phyloP scores from a whole-genome alignment of 2,113 vertebrate species.

The Todiramphus saurophagus region DNA sequence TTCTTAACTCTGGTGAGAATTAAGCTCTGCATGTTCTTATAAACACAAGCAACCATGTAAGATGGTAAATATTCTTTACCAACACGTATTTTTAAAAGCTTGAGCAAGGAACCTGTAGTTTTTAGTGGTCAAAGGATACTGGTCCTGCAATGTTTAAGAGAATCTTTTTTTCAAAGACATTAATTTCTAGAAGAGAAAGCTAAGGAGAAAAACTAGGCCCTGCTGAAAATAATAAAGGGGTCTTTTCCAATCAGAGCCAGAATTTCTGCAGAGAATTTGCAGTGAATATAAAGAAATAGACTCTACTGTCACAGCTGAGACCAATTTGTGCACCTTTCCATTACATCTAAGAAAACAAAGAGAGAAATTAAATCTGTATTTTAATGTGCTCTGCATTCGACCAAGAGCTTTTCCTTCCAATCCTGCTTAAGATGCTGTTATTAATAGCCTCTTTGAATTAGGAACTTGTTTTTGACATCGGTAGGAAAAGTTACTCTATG shows the following conservation, averaged over 20 bases:
- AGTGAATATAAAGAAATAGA: not conserved
- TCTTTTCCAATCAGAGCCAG: not conserved
- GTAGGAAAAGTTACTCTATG: not conserved
- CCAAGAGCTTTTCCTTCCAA: not conserved
- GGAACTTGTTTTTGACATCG: conserved; percentile 17
- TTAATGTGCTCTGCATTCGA: conserved; percentile 1
- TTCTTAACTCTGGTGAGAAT: not conserved
- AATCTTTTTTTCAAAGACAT: not conserved
- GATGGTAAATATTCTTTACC: not conserved
- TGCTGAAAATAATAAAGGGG: not conserved
- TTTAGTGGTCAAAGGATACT: not conserved
- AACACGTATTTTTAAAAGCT: not conserved
- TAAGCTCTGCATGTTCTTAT: not conserved
- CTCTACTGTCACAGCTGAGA: not conserved
- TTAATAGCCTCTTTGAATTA: conserved; percentile 37
- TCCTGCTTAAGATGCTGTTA: not conserved
- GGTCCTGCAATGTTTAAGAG: not conserved
- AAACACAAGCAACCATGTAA: not conserved
- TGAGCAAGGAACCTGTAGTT: not conserved
- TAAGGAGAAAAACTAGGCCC: not conserved
- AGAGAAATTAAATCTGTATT: not conserved
- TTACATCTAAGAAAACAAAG: not conserved
- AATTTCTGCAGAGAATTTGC: not conserved
- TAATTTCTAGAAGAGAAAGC: not conserved
- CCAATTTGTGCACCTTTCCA: not conserved